These are phyloP conservation scores for Pseudorectes ferrugineus DNA, from an alignment of 2,113 vertebrate species.

Conservation along the genomic window DNA sequence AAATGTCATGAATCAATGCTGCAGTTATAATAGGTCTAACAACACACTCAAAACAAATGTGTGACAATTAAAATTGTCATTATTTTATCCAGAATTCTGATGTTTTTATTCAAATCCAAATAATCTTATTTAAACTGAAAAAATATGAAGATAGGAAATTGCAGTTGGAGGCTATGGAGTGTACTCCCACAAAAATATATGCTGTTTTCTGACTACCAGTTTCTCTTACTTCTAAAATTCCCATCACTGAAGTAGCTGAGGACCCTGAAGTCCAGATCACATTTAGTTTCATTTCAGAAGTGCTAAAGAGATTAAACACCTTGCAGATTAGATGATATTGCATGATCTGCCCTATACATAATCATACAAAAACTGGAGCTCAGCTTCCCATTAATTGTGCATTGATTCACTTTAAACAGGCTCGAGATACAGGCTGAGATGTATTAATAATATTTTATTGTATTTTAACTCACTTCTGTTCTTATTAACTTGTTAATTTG, in stretches of 20 bases:
- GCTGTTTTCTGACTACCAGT: not conserved
- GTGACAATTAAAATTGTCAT: not conserved
- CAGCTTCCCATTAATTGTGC: slow-evolving; percentile 31
- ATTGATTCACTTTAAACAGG: slow-evolving; percentile 40
- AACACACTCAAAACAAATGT: not conserved
- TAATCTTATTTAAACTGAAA: not conserved
- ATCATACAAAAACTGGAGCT: not conserved
- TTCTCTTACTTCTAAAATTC: not conserved
- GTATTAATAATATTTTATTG: slow-evolving; percentile 57
- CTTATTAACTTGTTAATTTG: slow-evolving; percentile 53
- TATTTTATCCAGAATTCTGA: not conserved
- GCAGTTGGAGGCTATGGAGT: too few species aligned
- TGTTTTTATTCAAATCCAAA: not conserved
- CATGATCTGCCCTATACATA: not conserved
- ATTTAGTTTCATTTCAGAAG: slow-evolving; percentile 11
- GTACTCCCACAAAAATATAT: not conserved
- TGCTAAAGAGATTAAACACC: slow-evolving; percentile 25
- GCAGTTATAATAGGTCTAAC: not conserved
- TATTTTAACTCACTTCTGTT: slow-evolving; percentile 55
- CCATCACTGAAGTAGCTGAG: not conserved
- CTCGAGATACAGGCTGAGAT: not conserved
- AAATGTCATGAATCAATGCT: not conserved
- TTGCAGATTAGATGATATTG: not conserved
- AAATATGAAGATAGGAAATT: not conserved
- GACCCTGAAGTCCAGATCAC: not conserved